These are phyloP conservation scores for Tachyglossus aculeatus DNA, from an alignment of 2,797 vertebrate species.

Conservation along the genomic window DNA sequence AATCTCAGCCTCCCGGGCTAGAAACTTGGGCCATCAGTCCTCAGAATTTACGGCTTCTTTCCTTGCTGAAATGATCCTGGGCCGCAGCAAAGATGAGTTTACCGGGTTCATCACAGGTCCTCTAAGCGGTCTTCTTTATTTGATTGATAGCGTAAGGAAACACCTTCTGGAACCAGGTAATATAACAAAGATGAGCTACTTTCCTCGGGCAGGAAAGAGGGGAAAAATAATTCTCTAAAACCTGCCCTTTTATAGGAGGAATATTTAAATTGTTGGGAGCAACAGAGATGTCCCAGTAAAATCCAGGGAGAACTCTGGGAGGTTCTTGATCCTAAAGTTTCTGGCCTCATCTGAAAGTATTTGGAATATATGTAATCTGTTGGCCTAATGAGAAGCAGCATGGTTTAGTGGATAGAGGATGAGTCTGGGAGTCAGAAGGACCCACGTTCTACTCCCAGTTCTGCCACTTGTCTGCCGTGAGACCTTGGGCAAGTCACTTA, in stretches of 20 bases:
- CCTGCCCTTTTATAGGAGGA: too few relatives aligned
- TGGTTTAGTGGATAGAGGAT: too few relatives aligned
- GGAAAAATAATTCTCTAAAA: too few relatives aligned
- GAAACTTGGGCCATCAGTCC: background rate
- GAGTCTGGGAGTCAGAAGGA: too few relatives aligned
- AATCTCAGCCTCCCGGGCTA: background rate
- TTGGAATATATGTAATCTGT: too few relatives aligned
- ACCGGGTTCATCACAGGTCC: background rate
- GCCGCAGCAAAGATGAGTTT: background rate
- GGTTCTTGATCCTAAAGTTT: conserved; percentile 1
- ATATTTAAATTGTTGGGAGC: background rate
- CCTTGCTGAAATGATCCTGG: background rate
- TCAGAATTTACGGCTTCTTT: background rate
- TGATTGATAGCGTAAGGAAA: background rate
- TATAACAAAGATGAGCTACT: background rate
- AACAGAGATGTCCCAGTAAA: background rate
- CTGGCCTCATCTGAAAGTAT: conserved; percentile 7
- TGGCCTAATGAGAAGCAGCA: too few relatives aligned
- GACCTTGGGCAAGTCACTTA: too few relatives aligned
- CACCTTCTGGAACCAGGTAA: background rate
- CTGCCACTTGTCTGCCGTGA: too few relatives aligned
- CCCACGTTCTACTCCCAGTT: too few relatives aligned
- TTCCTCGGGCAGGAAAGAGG: background rate
- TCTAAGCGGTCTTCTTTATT: conserved; percentile 6
- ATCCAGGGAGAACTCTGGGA: background rate